These are phyloP conservation scores for Sycophaga agraensis DNA, from an alignment of 1,140 invertebrate species.

Conservation along the genomic window DNA sequence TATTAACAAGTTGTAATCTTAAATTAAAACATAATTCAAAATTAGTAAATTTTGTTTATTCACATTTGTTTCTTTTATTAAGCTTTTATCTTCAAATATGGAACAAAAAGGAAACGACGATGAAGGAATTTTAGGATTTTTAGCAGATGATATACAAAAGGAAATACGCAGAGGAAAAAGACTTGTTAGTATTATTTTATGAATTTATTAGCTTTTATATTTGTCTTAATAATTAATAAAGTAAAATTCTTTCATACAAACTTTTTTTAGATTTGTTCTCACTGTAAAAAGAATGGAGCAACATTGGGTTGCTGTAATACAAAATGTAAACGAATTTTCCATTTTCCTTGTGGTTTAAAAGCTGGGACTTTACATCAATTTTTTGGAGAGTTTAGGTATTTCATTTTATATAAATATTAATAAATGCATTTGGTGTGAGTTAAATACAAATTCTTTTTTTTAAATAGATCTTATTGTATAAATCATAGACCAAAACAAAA, in stretches of 20 bases:
- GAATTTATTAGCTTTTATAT: neutral
- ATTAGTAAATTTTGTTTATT: neutral
- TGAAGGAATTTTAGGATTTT: constrained; percentile 67
- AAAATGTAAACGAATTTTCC: constrained; percentile 63
- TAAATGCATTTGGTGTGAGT: too few species aligned
- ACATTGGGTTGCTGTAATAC: constrained; percentile 64
- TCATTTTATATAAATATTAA: constrained; percentile 2
- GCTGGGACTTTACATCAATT: constrained; percentile 63
- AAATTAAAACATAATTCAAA: too few species aligned
- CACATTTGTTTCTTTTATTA: constrained; percentile 31
- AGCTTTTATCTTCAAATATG: constrained; percentile 67
- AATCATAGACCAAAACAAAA: constrained; percentile 62
- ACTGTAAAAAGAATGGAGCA: constrained; percentile 64
- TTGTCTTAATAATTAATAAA: too few species aligned
- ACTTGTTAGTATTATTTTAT: constrained; percentile 53
- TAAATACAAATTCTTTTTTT: constrained; percentile 10
- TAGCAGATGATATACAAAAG: constrained; percentile 62
- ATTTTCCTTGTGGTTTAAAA: constrained; percentile 65
- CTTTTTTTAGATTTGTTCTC: constrained; percentile 59
- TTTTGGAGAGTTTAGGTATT: constrained; percentile 64
- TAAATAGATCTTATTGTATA: constrained; percentile 63
- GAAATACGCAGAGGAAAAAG: constrained; percentile 61
- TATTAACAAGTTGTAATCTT: too few species aligned
- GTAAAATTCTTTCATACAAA: too few species aligned
- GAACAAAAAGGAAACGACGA: constrained; percentile 62